These are phyloP conservation scores for Dyspetes luteomarginatus DNA, from an alignment of 2,888 invertebrate genomes.

Conservation along the genomic window DNA sequence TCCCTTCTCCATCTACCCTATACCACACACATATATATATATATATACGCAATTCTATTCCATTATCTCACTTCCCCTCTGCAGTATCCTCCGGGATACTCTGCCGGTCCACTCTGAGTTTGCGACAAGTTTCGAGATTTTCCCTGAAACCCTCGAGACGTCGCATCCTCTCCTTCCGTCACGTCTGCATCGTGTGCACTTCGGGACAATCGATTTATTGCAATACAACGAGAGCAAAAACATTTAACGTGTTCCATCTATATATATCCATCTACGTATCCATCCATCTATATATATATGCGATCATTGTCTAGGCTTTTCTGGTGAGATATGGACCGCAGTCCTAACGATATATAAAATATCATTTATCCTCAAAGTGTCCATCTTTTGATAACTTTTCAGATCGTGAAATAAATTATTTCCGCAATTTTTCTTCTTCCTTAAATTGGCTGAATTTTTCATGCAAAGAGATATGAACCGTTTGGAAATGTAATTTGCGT, in stretches of 20 bases:
- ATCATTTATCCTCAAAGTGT: no score
- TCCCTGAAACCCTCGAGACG: conserved; percentile 54
- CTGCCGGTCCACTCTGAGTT: conserved; percentile 7
- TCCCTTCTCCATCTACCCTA: conserved; percentile 3
- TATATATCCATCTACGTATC: background rate
- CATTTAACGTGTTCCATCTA: background rate
- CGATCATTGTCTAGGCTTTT: no score
- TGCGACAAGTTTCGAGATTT: conserved; percentile 52
- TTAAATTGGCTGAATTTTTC: no score
- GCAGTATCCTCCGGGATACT: conserved; percentile 15
- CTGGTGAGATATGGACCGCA: no score
- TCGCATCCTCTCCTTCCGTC: conserved; percentile 41
- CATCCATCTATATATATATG: background rate
- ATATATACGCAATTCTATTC: conserved; percentile 1
- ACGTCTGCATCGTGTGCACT: conserved; percentile 44
- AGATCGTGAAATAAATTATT: no score
- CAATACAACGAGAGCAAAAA: conserved; percentile 38
- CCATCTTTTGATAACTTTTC: no score
- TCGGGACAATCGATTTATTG: conserved; percentile 49
- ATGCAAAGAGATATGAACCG: background rate
- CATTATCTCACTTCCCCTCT: conserved; percentile 41
- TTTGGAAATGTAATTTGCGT: background rate
- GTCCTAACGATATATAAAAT: no score
- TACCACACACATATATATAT: background rate
- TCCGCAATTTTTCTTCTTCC: no score